Base-by-base conservation (phyloP, 1,140 invertebrate species). In the Leptopilina clavipes region DNA sequence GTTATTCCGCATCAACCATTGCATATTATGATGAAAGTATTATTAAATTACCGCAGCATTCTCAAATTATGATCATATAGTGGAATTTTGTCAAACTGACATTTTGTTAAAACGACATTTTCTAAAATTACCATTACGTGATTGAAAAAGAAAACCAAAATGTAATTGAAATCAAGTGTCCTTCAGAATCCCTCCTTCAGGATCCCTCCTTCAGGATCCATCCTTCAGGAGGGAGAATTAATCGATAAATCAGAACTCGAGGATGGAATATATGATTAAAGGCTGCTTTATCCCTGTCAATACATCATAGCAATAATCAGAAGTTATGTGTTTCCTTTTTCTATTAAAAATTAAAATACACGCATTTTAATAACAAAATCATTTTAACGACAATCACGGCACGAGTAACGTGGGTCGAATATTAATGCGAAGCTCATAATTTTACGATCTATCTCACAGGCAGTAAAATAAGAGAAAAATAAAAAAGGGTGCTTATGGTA, bases 371-470 rank as follows among this genome's bases (percentile, higher is more conserved):
- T 52, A 52, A 52, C 48, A 17, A 52, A 52, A 52, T 52, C 12
- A 52, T 52, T 52, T 52, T 52, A 52, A 52, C 48, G 48, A 52
- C 48, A 52, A 52, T 52, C 48, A 52, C 48, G 48, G 48, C 48
- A 52, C 48, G 6, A 52, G 48, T 52, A 52, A 17, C 48, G 48
- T 52, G 48, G 48, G 48, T 52, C 48, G 48, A 52, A 52, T 52
- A 52, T 52, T 52, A 52, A 52, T 52, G 48, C 14, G 48, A n/a
- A 17, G 48, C 14, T 52, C n/a, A 52, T 52, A 52, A 52, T 52
- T 52, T 52, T 52, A 52, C 48, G 48, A 52, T 52, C 48, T 52
- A 52, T 52, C 48, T 52, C n/a, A n/a, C 14, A 52, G 48, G 48
- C 48, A 6, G 48, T 52, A 52, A 52, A 52, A 52, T n/a, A 52